These are phyloP conservation scores for Habrosyne pyritoides DNA, from an alignment of 2,888 invertebrate genomes.

Conservation along the genomic window DNA sequence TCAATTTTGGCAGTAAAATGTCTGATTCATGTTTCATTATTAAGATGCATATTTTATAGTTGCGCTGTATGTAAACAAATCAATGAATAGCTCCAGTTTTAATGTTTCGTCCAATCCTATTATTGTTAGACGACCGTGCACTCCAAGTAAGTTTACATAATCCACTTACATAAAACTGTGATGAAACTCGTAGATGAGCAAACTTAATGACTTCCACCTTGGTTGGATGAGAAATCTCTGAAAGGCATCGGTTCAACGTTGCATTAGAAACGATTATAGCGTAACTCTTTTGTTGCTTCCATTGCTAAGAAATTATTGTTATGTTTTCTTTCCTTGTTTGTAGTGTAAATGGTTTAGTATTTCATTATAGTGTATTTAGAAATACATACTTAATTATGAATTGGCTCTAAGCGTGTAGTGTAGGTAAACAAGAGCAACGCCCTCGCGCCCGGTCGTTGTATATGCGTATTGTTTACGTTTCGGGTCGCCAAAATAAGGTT, in stretches of 20 bases:
- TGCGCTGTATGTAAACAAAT: not conserved
- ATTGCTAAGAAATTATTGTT: not conserved
- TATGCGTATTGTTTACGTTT: conserved; percentile 60
- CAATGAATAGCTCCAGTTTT: not conserved
- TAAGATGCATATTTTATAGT: not conserved
- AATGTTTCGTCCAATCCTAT: conserved; percentile 15
- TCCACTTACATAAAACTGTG: conserved; percentile 68
- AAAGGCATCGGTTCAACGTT: conserved; percentile 5
- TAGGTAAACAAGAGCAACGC: conserved; percentile 63
- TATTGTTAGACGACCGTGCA: conserved; percentile 53
- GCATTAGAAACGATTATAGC: conserved; percentile 1
- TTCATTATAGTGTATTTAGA: not conserved
- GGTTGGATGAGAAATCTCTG: conserved; percentile 32
- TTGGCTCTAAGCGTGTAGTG: conserved; percentile 39
- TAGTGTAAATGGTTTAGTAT: not conserved
- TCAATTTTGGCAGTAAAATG: not conserved
- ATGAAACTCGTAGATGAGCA: conserved; percentile 67
- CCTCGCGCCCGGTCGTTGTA: conserved; percentile 68
- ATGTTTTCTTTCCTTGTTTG: not conserved
- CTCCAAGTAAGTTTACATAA: conserved; percentile 65
- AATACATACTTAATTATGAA: conserved; percentile 15
- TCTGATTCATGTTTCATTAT: not conserved
- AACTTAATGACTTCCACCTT: conserved; percentile 61
- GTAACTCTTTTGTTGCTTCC: not conserved
- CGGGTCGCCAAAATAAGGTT: conserved; percentile 57